Evolutionary conservation across 2,888 invertebrate species (phyloP), one percentile per base, ranked within the genome.

Genomic region (Heliconius charithonia): DNA sequence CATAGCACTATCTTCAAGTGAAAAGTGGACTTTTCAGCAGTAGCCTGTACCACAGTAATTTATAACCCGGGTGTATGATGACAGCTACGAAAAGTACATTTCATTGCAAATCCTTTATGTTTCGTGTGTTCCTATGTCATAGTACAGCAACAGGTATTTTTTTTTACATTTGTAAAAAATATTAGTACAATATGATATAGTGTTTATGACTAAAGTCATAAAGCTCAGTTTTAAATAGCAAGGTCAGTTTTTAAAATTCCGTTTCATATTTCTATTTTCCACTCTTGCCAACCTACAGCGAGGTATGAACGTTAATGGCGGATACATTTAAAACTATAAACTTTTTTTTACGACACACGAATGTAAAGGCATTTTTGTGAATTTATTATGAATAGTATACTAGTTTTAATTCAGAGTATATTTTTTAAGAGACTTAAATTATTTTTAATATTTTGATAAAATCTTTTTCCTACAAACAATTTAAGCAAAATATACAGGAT

Each of bases 21-120:
- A 67, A 41, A 32, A 71, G 56, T 71, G 37, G 67, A 67, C 41
- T 56, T 71, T 56, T 56, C 56, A 32, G 29, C 71, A 29, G 3
- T n/a, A 56, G 32, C 51, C 13, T 56, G 32, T 32, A 29, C 10
- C 27, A 19, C 4, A 12, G 70, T 29, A 56, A 32, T 32, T 56
- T 56, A 56, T 32, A 22, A 29, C 19, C 29, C 29, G 29, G 51
- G 22, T 19, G 19, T 51, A 51, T 29, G n/a, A 45, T 10, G 37
- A 62, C 45, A 70, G 29, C 41, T n/a, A 63, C 29, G 51, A 70
- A 22, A 70, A 70, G 51, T 32, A 71, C 29, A 45, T 75, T 76
- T 76, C 45, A 63, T 63, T 70, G 45, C 19, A 76, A 70, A 69
- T 70, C n/a, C 70, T 76, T 76, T 76, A 70, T 62, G 37, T 70